Base-by-base conservation (phyloP, 2,113 vertebrate species). In the Caloenas nicobarica region DNA sequence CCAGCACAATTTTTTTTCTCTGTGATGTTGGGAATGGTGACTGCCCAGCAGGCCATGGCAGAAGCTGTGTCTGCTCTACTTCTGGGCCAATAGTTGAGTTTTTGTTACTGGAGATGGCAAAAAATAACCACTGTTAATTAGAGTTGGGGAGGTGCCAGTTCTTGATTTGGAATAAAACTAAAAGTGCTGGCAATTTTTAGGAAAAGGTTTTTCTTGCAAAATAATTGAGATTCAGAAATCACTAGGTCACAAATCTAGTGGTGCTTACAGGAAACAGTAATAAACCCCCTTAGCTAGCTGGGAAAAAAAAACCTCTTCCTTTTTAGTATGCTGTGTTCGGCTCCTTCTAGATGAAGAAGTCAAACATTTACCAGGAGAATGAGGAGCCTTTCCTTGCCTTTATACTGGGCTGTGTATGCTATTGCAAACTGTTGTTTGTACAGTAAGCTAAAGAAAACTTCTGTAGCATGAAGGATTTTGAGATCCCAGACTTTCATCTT, bases 51-150 rank as follows among this genome's bases (percentile, higher is more conserved):
- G 73, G 86, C 83, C 26, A 5, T 80, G 74, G 70, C 50, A 79
- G 53, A 81, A 64, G 60, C 50, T 86, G 50, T 96, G 85, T 92
- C 86, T 81, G 78, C 65, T 61, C 61, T 71, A 28, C 42, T 86
- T 91, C n/a, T 94, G 88, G 84, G 80, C 61, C 78, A 21, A 44
- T 33, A n/a, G 71, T 62, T 91, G 84, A 82, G 83, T 3, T 85
- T 91, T 91, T 94, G 57, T 78, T 88, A 48, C 21, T 83, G 89
- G 91, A 91, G 72, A 91, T 56, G 86, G 88, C 85, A 89, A 95
- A 95, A 96, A 96, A 93, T 91, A 91, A 51, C 42, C 50, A 72
- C 53, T 13, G 33, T 66, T 66, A 85, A 96, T 91, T 71, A 88
- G 58, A 78, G 33, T 38, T 94, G 88, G 72, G 89, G 66, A 83